Percentiles rank a stretch among this genome's conserved stretches.
phyloP scores from a whole-genome alignment of 1,140 invertebrate species.

The Drosophila arawakana region DNA sequence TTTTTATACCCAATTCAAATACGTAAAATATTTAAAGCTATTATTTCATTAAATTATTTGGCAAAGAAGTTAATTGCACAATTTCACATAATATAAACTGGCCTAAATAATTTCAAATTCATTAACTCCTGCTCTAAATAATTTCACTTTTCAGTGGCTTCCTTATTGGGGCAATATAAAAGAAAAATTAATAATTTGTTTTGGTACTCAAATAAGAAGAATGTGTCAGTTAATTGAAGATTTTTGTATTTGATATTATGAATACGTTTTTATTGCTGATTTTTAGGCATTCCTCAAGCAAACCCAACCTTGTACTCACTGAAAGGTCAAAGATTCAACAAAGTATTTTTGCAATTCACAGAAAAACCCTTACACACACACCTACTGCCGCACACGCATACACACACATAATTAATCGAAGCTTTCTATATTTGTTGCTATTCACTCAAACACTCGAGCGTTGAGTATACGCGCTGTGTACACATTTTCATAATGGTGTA shows the following conservation, averaged over 20 bases:
- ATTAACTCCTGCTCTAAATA: too few relatives aligned
- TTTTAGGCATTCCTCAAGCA: background rate
- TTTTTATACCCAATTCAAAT: too few relatives aligned
- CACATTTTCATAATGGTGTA: constrained; percentile 27
- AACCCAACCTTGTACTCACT: background rate
- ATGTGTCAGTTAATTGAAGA: too few relatives aligned
- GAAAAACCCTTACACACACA: background rate
- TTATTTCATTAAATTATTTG: too few relatives aligned
- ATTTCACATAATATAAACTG: too few relatives aligned
- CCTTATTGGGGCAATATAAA: too few relatives aligned
- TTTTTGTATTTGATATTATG: background rate
- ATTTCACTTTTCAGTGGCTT: too few relatives aligned
- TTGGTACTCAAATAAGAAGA: too few relatives aligned
- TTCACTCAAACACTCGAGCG: background rate
- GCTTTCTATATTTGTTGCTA: background rate
- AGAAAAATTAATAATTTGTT: too few relatives aligned
- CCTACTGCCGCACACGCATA: background rate
- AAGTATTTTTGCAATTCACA: background rate
- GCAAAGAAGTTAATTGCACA: too few relatives aligned
- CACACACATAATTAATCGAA: constrained; percentile 22
- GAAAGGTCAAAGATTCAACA: constrained; percentile 17
- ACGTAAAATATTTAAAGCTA: too few relatives aligned
- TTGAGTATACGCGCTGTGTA: constrained; percentile 29
- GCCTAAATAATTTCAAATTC: too few relatives aligned
- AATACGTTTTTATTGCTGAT: background rate